phyloP scores from a whole-genome alignment of 2,797 vertebrate species.

The Glossophaga mutica region DNA sequence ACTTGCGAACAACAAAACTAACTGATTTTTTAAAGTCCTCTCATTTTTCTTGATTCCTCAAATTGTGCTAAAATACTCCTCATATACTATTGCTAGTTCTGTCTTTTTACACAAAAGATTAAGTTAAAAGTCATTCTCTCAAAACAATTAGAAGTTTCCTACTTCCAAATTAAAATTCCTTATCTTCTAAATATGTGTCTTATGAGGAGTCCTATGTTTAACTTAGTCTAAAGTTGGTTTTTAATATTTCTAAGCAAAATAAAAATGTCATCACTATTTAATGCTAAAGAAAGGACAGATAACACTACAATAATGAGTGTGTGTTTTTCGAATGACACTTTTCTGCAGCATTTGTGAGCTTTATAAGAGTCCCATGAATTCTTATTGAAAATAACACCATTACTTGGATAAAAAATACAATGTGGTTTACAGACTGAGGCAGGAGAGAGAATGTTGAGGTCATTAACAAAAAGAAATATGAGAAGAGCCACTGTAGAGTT shows the following conservation, averaged over 20 bases:
- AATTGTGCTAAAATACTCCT: neutral
- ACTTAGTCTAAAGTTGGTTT: neutral
- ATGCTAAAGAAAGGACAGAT: neutral
- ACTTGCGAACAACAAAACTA: neutral
- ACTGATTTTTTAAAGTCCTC: neutral
- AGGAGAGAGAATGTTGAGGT: neutral
- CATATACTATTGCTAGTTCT: neutral
- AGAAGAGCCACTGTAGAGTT: neutral
- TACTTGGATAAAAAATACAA: neutral
- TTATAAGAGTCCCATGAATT: neutral
- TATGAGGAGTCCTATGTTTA: neutral
- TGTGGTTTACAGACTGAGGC: neutral
- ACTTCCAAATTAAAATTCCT: neutral
- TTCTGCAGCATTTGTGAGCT: neutral
- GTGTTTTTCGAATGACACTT: neutral
- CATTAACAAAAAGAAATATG: neutral
- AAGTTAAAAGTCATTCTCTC: neutral
- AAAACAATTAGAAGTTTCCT: neutral
- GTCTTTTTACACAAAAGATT: neutral
- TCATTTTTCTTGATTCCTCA: neutral
- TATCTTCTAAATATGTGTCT: neutral
- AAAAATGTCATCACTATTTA: neutral
- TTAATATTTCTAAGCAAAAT: slow-evolving; percentile 2
- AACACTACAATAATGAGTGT: neutral
- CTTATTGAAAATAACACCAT: neutral